Base-by-base conservation (phyloP, 2,113 vertebrate species). In the Herpetotheres cachinnans region DNA sequence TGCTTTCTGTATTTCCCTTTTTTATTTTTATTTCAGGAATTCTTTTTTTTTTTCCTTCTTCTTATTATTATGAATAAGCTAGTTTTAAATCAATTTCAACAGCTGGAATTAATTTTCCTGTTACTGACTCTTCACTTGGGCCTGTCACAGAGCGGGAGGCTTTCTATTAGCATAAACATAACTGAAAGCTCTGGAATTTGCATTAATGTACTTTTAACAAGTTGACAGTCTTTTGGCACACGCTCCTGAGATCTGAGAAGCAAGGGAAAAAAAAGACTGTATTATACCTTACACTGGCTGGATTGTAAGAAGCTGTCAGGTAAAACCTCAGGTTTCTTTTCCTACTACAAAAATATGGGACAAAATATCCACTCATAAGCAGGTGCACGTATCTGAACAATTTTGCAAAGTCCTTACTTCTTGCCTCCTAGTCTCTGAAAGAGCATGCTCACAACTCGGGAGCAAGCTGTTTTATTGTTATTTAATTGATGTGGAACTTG, bases 141-240 rank as follows among this genome's bases (percentile, higher is more conserved):
- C 95, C 96, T 98, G 97, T 98, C 97, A 98, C 71, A 84, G 95
- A 97, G 96, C 85, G 42, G 95, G 97, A 97, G 98, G 97, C 96
- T 97, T 97, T 98, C 97, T 97, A 98, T 98, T 98, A 98, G 97
- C 97, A 98, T 98, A 98, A 98, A 97, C 97, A 98, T 97, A 98
- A 98, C 97, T 96, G 97, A 97, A 98, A 97, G 97, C 97, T 98
- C 96, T 97, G 98, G 98, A 98, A 98, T 98, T 98, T 98, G 94
- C 97, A 98, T 98, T 97, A 98, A 97, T 97, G 97, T 97, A 96
- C 96, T 97, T 97, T 96, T 97, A 97, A 97, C 96, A 97, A 98
- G 97, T 97, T 98, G 98, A 98, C 98, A 98, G 97, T 88, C 94
- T 97, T 97, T 97, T 98, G 98, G 98, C 97, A 97, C 85, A 50